phyloP scores from a whole-genome alignment of 2,797 vertebrate genomes.

The Danio albolineatus region DNA sequence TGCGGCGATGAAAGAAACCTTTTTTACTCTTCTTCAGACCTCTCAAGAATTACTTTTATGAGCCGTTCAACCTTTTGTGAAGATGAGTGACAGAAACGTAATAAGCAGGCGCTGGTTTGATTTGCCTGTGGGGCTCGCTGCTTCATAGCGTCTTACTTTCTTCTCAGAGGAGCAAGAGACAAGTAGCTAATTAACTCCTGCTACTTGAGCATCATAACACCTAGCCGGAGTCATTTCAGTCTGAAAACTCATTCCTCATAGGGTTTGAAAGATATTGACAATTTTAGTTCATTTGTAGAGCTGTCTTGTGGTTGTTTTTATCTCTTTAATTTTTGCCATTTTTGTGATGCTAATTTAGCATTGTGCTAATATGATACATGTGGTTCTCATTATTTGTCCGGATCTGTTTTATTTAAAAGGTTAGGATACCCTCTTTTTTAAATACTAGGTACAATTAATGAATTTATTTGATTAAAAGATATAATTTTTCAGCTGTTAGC shows the following conservation, averaged over 20 bases:
- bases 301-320: neutral
- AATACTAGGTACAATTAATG: no score
- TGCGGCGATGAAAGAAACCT: constrained; percentile 13
- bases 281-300: constrained; percentile 11
- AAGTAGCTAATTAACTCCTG: constrained; percentile 76
- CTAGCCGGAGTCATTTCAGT: constrained; percentile 54
- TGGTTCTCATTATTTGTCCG: no score
- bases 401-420: no score
- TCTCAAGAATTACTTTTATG: constrained; percentile 68
- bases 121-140: constrained; percentile 77
- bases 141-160: constrained; percentile 72
- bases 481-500: no score
- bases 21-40: constrained; percentile 57
- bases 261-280: constrained; percentile 39
- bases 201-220: constrained; percentile 70
- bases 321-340: neutral
- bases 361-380: neutral
- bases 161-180: constrained; percentile 69
- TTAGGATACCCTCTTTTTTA: no score
- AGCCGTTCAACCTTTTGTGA: constrained; percentile 73
- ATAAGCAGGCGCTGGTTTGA: constrained; percentile 80
- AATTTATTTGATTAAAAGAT: no score
- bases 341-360: neutral
- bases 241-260: constrained; percentile 54
- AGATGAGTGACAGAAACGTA: constrained; percentile 79